Conservation (phyloP, 2,797 vertebrate species). For the Labroides dimidiatus region DNA sequence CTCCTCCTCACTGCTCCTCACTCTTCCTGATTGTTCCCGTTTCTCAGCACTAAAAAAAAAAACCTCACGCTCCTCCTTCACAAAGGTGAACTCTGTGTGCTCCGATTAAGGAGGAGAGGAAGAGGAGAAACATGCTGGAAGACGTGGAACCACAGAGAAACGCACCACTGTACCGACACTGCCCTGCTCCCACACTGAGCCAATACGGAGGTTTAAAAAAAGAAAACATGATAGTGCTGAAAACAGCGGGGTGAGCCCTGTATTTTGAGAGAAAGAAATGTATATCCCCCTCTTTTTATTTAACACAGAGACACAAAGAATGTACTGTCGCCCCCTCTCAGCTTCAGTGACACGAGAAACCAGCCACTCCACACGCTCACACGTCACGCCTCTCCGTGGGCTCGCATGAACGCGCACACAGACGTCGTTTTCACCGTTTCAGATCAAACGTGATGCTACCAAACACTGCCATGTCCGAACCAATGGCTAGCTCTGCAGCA, state of each 20-base stretch:
- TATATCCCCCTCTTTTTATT: slow-evolving; percentile 51
- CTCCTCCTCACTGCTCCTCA: slow-evolving; percentile 35
- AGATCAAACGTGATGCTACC: slow-evolving; percentile 54
- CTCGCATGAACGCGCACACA: slow-evolving; percentile 55
- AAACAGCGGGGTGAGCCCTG: slow-evolving; percentile 23
- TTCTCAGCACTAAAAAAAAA: slow-evolving; percentile 44
- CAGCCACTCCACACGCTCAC: slow-evolving; percentile 57
- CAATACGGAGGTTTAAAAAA: slow-evolving; percentile 37
- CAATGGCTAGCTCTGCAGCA: slow-evolving; percentile 26
- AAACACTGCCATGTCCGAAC: slow-evolving; percentile 71
- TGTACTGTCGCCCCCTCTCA: slow-evolving; percentile 59
- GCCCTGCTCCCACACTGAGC: slow-evolving; percentile 75
- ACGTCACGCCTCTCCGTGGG: slow-evolving; percentile 51
- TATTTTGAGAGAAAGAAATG: slow-evolving; percentile 29
- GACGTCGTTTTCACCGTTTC: slow-evolving; percentile 35
- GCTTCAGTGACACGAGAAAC: slow-evolving; percentile 34
- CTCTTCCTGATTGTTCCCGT: slow-evolving; percentile 27
- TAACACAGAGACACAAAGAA: slow-evolving; percentile 69
- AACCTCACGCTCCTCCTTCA: slow-evolving; percentile 58
- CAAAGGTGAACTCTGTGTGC: slow-evolving; percentile 32
- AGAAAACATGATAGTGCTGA: slow-evolving; percentile 13
- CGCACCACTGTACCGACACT: slow-evolving; percentile 35
- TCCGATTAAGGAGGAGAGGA: slow-evolving; percentile 22
- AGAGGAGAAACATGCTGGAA: slow-evolving; percentile 54
- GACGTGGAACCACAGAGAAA: slow-evolving; percentile 36